phyloP scores from a whole-genome alignment of 2,113 vertebrate genomes.

The Peromyscus californicus region DNA sequence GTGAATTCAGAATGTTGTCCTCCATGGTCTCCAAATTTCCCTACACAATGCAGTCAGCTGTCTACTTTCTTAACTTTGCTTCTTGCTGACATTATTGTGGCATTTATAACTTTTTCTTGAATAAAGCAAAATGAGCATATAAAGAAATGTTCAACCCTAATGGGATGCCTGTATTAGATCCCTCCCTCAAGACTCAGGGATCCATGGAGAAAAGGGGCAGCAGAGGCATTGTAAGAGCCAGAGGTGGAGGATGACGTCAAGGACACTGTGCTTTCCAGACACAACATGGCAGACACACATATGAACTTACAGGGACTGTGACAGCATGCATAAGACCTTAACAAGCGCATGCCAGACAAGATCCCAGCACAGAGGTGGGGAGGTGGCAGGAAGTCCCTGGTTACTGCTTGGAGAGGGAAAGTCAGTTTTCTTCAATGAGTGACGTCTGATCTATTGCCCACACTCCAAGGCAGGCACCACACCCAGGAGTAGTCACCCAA shows the following conservation, averaged over 20 bases:
- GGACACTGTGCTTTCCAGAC: not conserved
- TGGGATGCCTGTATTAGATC: not conserved
- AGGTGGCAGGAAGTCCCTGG: not conserved
- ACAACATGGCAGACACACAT: not conserved
- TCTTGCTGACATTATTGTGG: not conserved
- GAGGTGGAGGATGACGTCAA: not conserved
- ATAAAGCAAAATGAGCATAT: not conserved
- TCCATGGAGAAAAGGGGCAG: not conserved
- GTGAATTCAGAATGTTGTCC: rapidly evolving
- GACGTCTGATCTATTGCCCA: not conserved
- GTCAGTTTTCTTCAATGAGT: not conserved
- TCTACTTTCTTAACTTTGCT: constrained; percentile 22
- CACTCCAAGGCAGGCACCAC: not conserved
- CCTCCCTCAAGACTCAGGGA: not conserved
- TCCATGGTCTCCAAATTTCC: not conserved
- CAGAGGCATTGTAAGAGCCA: not conserved
- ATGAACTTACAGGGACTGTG: not conserved
- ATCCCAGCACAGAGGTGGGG: not conserved
- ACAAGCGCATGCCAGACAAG: not conserved
- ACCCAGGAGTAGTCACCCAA: not conserved
- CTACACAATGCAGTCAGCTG: not conserved
- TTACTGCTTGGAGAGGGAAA: not conserved
- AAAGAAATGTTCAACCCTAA: not conserved
- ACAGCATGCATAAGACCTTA: not conserved
- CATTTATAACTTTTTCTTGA: not conserved